A percentile compares a stretch with the other conserved stretches of the same genome.
These are phyloP conservation scores for Casuarius casuarius DNA, from an alignment of 2,113 vertebrate genomes.

Conservation along the genomic window DNA sequence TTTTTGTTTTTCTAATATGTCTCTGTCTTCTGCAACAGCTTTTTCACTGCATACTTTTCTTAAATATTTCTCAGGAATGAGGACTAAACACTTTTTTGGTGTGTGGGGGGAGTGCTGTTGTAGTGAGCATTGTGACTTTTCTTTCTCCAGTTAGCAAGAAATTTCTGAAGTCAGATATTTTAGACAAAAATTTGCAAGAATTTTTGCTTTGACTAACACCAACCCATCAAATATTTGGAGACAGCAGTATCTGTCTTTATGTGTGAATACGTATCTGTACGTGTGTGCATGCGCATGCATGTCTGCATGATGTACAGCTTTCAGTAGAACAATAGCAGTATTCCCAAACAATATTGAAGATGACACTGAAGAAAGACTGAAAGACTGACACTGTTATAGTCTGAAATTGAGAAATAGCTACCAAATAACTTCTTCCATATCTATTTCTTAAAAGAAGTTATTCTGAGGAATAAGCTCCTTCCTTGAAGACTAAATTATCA, in stretches of 20 bases:
- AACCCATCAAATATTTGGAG: not conserved
- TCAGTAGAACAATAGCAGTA: not conserved
- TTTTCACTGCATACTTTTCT: not conserved
- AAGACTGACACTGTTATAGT: not conserved
- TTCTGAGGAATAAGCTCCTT: not conserved
- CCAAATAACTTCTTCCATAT: not conserved
- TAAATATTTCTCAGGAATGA: not conserved
- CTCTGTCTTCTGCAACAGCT: not conserved
- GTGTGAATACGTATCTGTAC: rapidly evolving
- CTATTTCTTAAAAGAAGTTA: not conserved
- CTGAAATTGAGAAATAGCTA: not conserved
- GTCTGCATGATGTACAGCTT: not conserved
- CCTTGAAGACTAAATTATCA: not conserved
- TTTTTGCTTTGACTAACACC: not conserved
- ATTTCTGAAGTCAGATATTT: not conserved
- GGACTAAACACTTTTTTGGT: not conserved
- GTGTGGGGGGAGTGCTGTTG: not conserved
- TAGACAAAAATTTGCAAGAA: not conserved
- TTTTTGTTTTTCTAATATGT: not conserved
- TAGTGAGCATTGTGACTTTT: not conserved
- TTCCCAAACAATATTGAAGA: not conserved
- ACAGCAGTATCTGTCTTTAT: rapidly evolving
- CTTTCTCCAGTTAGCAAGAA: not conserved
- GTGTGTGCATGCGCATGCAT: not conserved
- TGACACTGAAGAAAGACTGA: not conserved